These are phyloP conservation scores for Turdus rufiventris DNA, from an alignment of 2,113 vertebrate genomes.

Conservation along the genomic window DNA sequence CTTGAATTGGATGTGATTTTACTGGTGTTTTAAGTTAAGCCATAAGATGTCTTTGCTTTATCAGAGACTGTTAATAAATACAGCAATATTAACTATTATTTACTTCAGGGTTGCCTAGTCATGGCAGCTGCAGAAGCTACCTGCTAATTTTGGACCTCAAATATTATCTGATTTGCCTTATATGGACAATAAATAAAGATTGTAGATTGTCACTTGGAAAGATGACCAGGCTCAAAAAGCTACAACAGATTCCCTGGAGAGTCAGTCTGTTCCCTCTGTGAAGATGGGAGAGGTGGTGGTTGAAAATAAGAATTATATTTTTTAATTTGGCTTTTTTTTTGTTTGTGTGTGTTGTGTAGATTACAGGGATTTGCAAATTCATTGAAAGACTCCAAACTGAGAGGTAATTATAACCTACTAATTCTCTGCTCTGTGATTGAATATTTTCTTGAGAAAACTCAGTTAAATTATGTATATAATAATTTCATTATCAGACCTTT, in stretches of 20 bases:
- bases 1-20: neutral
- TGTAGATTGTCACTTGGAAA: neutral
- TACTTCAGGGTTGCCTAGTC: neutral
- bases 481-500: constrained; percentile 77
- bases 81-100: neutral
- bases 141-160: neutral
- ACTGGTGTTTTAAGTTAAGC: neutral
- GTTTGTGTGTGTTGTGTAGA: constrained; percentile 63
- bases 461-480: neutral
- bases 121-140: neutral
- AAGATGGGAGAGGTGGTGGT: neutral
- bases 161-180: neutral
- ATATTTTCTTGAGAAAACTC: neutral
- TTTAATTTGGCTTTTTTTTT: neutral
- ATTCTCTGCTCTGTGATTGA: neutral
- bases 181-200: neutral
- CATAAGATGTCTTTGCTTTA: neutral
- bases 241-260: neutral
- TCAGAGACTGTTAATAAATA: neutral
- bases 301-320: neutral
- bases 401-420: constrained; percentile 75
- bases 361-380: constrained; percentile 84
- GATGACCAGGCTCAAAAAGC: neutral
- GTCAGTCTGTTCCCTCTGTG: neutral
- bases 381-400: constrained; percentile 87